phyloP scores from a whole-genome alignment of 2,797 vertebrate species.

The Microctenopoma steveboyesi region DNA sequence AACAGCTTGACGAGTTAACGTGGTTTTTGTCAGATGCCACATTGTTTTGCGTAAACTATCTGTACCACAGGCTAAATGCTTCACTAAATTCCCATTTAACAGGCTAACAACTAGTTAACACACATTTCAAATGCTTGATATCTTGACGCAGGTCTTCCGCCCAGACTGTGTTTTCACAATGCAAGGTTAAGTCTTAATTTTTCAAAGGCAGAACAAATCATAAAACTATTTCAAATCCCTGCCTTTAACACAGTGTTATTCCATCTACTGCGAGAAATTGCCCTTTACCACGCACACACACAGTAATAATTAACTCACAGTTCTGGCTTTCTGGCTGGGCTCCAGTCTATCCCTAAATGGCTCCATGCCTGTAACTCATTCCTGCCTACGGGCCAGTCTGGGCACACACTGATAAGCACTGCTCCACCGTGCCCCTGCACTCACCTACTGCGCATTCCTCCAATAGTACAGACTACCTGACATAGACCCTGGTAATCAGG shows the following conservation, averaged over 20 bases:
- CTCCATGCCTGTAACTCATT: conserved; percentile 76
- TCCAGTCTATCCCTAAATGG: conserved; percentile 75
- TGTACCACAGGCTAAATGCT: conserved; percentile 14
- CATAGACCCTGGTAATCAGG: conserved; percentile 13
- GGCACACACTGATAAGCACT: conserved; percentile 74
- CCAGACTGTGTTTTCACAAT: conserved; percentile 50
- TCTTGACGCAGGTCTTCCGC: conserved; percentile 23
- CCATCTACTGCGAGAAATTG: conserved; percentile 53
- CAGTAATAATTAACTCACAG: conserved; percentile 74
- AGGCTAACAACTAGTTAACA: conserved; percentile 32
- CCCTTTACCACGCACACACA: conserved; percentile 36
- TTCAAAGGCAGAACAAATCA: conserved; percentile 43
- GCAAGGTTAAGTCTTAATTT: conserved; percentile 33
- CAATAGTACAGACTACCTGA: conserved; percentile 47
- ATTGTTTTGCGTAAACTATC: conserved; percentile 41
- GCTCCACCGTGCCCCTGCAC: conserved; percentile 47
- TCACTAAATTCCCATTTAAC: conserved; percentile 1
- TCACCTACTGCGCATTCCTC: conserved; percentile 52
- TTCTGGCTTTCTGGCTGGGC: conserved; percentile 53
- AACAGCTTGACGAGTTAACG: conserved; percentile 29
- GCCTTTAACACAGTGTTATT: conserved; percentile 49
- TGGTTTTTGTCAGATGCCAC: conserved; percentile 21
- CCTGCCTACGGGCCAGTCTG: conserved; percentile 71
- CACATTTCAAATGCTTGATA: conserved; percentile 30
- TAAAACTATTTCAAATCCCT: conserved; percentile 48